Base-by-base conservation (phyloP, 1,140 invertebrate genomes). In the Scaptomyza montana region DNA sequence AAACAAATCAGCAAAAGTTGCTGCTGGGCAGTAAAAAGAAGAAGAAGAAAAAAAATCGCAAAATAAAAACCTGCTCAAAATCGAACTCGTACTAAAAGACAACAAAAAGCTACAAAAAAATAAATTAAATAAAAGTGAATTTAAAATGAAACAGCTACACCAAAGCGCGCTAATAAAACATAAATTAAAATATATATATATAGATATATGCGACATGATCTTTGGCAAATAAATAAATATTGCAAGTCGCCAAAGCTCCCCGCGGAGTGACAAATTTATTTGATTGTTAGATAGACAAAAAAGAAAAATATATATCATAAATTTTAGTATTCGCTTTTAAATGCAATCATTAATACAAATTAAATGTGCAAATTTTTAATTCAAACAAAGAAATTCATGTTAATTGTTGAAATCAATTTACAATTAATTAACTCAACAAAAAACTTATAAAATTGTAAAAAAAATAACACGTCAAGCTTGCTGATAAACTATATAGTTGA, bases 31-130 rank as follows among this genome's bases (percentile, higher is more conserved):
- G 72, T 61, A 33, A 69, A 61, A 71, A 73, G 50, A 51, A 71
- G 21, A 25, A 25, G 21, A 4, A 66, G 54, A 72, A 78, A 63
- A 66, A 62, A 30, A 13, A 13, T 30, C 10, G 25, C 41, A 67
- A 60, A 68, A 51, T 47, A 49, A 56, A 74, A 74, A 74, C 72
- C 72, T 70, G 72, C 54, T 70, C 54, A 41, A 54, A 51, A 45
- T 54, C 47, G 50, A 50, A 85, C 73, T 74, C 57, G 64, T 59
- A 84, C 80, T 86, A 86, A 41, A 75, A 55, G 70, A 65, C 65
- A 7, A 36, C 33, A 9, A 36, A 9, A 36, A 8, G 9, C 1
- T 16, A 16, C 0, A 16, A 16, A 16, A 16, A 36, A 8, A 36
- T 1, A 9, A 36, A 73, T 16, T 16, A 41, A 50, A 60, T 79